Conservation (phyloP, 2,113 vertebrate species). For the Macrotus californicus region DNA sequence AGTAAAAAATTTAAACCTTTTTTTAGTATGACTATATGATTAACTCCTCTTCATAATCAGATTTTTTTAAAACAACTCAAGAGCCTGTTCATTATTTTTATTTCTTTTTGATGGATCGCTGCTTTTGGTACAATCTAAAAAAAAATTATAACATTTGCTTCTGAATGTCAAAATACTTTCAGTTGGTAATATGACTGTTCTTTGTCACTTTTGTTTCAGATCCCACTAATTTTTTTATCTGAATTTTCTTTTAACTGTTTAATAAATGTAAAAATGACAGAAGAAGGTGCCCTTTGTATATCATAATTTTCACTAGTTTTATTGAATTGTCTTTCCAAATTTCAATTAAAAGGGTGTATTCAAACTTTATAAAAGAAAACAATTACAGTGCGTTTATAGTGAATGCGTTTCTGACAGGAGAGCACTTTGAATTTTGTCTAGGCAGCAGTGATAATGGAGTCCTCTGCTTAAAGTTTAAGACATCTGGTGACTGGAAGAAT, state of each 20-base stretch:
- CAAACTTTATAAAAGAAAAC: conserved; percentile 11
- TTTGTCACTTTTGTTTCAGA: neutral
- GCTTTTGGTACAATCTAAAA: conserved; percentile 10
- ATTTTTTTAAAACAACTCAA: neutral
- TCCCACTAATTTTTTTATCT: conserved; percentile 15
- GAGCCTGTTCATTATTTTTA: conserved; percentile 16
- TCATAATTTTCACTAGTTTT: conserved; percentile 26
- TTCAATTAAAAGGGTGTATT: neutral
- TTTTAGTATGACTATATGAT: neutral
- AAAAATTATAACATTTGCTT: neutral
- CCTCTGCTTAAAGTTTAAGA: conserved; percentile 27
- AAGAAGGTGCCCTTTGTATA: neutral
- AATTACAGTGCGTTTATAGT: neutral
- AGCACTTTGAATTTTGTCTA: conserved; percentile 39
- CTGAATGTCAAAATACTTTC: conserved; percentile 38
- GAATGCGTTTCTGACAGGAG: neutral
- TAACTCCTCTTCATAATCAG: neutral
- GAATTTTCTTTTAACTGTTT: conserved; percentile 17
- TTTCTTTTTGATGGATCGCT: conserved; percentile 24
- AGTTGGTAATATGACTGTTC: neutral
- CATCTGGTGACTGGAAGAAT: neutral
- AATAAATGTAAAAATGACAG: conserved; percentile 10
- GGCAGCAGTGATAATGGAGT: neutral
- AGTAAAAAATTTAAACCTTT: neutral
- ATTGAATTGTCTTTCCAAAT: conserved; percentile 38